Evolutionary conservation across 2,888 invertebrate species (phyloP), one percentile per base, ranked within the genome.

Genomic region (Macrophya alboannulata): DNA sequence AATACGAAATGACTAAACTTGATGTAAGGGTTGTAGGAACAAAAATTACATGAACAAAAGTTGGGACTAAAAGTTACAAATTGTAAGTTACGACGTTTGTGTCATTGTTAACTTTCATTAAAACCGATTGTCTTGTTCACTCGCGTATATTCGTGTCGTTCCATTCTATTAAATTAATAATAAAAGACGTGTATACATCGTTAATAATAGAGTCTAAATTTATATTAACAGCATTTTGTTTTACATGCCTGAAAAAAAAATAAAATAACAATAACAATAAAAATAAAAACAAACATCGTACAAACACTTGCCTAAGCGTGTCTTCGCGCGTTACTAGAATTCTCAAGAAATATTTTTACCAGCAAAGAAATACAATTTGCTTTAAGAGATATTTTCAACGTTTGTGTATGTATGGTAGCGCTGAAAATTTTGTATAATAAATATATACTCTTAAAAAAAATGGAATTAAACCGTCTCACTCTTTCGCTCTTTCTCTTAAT

Each of bases 381-480:
- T 31, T 62, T 37, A 25, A 12, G 68, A 17, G 37, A 37, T 68
- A 37, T 68, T 68, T 68, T 68, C 17, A 74, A 45, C n/a, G 6
- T n/a, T n/a, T 74, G 21, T 74, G 45, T 74, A 21, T 45, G 21
- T 43, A n/a, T 10, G 25, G 4, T 45, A 74, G 72, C 72, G 72
- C 43, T 74, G 72, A 1, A 45, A 74, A 40, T 74, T 74, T 74
- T 74, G 72, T 74, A 74, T 45, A 74, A 74, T 37, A 71, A 71
- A 40, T 62, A 62, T 62, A 62, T 25, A 62, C 3, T 62, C 62
- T 62, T 25, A 25, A 62, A 25, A 62, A 62, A 62, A 10, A 62
- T 21, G 12, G 12, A 25, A 62, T 62, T 62, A 9, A 62, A 62
- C 25, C 55, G 1, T 4, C 48, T 15, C 48, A 4, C 15, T 15